Percentiles rank a stretch among this genome's conserved stretches.
These are phyloP conservation scores for Hyposoter didymator DNA, from an alignment of 2,888 invertebrate genomes.

Conservation along the genomic window DNA sequence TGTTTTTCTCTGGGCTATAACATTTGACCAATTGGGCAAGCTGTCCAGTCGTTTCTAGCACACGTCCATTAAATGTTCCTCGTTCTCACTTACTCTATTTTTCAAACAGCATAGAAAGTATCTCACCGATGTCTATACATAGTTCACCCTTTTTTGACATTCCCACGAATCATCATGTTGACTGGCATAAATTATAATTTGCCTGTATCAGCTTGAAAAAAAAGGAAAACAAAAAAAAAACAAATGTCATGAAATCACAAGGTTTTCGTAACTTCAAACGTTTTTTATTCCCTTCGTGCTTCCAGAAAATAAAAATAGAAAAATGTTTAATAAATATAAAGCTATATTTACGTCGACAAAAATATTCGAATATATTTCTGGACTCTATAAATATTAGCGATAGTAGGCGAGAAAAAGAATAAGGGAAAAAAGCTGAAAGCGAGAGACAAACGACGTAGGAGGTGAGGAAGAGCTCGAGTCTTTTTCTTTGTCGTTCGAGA, in stretches of 20 bases:
- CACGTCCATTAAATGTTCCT: conserved; percentile 46
- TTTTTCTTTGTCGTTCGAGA: conserved; percentile 35
- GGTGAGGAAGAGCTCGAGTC: conserved; percentile 30
- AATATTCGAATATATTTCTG: conserved; percentile 20
- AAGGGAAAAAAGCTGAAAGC: background rate
- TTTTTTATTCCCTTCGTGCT: background rate
- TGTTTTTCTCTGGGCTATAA: conserved; percentile 11
- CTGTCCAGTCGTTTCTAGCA: conserved; percentile 52
- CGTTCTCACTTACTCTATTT: conserved; percentile 7
- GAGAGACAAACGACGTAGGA: conserved; percentile 22
- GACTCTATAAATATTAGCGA: conserved; percentile 38
- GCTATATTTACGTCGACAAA: background rate
- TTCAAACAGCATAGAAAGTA: background rate
- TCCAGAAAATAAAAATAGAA: background rate
- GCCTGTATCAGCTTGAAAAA: background rate
- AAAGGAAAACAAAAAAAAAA: background rate
- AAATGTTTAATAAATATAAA: background rate
- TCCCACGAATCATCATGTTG: background rate
- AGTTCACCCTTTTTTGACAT: background rate
- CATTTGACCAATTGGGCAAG: conserved; percentile 48
- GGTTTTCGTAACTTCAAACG: background rate
- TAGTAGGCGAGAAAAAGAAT: conserved; percentile 13
- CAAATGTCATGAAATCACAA: background rate
- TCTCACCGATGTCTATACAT: background rate
- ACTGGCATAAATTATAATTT: background rate